phyloP scores from a whole-genome alignment of 92 coral and sea anemone genomes.

The Zoanthus sansibaricus region DNA sequence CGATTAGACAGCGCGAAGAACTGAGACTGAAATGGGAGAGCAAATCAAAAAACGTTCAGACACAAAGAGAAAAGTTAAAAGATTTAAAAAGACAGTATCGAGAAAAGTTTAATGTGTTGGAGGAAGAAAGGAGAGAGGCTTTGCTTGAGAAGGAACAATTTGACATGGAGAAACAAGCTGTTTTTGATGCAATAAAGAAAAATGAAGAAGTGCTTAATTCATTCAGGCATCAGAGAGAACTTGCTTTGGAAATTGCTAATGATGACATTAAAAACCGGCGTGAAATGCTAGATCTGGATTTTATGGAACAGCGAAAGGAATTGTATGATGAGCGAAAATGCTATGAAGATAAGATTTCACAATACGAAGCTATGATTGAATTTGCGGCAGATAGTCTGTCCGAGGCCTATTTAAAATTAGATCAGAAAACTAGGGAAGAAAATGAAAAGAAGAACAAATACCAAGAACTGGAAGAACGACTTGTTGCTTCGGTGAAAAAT shows the following conservation, averaged over 20 bases:
- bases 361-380: conserved; percentile 82
- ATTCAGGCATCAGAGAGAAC: conserved; percentile 71
- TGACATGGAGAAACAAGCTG: conserved; percentile 70
- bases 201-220: conserved; percentile 65
- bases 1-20: conserved; percentile 70
- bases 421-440: conserved; percentile 79
- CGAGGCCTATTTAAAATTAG: conserved; percentile 79
- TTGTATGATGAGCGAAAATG: conserved; percentile 69
- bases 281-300: conserved; percentile 85
- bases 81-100: conserved; percentile 76
- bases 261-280: conserved; percentile 76
- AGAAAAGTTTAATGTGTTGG: conserved; percentile 74
- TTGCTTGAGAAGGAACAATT: conserved; percentile 77
- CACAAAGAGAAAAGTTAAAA: conserved; percentile 69
- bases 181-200: conserved; percentile 66
- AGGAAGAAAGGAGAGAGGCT: conserved; percentile 78
- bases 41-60: conserved; percentile 71
- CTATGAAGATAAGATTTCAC: conserved; percentile 74
- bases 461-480: conserved; percentile 71
- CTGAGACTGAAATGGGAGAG: conserved; percentile 81
- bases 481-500: conserved; percentile 61
- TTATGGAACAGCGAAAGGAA: conserved; percentile 69
- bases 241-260: conserved; percentile 68
- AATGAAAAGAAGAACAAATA: conserved; percentile 72
- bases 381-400: conserved; percentile 89